Conservation (phyloP, 1,140 invertebrate species). For the Monomorium pharaonis region DNA sequence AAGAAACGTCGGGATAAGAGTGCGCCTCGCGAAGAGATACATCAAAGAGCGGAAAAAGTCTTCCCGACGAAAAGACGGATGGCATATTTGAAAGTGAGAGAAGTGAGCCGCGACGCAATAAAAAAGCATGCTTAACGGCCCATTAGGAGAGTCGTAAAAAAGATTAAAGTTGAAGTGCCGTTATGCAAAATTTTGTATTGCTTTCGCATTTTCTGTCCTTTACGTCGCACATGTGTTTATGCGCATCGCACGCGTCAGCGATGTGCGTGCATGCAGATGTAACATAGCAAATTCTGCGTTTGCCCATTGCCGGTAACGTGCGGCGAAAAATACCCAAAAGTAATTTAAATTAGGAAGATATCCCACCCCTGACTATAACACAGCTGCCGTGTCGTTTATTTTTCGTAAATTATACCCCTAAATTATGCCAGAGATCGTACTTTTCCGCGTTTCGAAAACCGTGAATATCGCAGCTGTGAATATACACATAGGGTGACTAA, state of each 20-base stretch:
- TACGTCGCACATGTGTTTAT: constrained; percentile 13
- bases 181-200: constrained; percentile 80
- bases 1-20: background rate
- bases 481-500: background rate
- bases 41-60: background rate
- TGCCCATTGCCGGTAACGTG: constrained; percentile 2
- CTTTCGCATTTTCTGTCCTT: constrained; percentile 47
- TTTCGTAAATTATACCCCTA: constrained; percentile 36
- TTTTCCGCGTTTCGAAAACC: background rate
- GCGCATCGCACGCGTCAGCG: background rate
- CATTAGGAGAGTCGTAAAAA: constrained; percentile 79
- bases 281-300: background rate
- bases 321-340: background rate
- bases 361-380: constrained; percentile 37
- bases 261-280: background rate
- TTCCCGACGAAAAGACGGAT: background rate
- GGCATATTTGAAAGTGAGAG: background rate
- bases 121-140: constrained; percentile 74
- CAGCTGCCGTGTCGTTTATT: constrained; percentile 47
- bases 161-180: constrained; percentile 80
- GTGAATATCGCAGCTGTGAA: background rate
- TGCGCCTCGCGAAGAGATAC: background rate
- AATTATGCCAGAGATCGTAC: constrained; percentile 11
- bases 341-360: constrained; percentile 55
- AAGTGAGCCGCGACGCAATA: constrained; percentile 51